phyloP scores from a whole-genome alignment of 2,797 vertebrate species.

The Heliangelus exortis region DNA sequence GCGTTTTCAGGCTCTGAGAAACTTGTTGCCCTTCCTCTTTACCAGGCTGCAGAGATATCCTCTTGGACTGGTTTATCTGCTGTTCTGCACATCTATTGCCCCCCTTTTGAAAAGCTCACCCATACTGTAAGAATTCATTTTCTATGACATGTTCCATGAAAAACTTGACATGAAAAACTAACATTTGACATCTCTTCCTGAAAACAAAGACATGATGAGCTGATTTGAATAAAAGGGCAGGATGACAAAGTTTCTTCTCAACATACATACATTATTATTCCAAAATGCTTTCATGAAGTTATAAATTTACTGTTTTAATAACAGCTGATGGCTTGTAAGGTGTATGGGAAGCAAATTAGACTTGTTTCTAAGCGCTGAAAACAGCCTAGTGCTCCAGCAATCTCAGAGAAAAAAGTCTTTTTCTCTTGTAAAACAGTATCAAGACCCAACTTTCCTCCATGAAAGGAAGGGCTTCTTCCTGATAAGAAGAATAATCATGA shows the following conservation, averaged over 20 bases:
- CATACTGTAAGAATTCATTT: background rate
- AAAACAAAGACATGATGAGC: background rate
- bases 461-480: no score
- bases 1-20: slow-evolving; percentile 29
- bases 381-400: background rate
- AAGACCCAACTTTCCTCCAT: background rate
- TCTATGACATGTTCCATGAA: background rate
- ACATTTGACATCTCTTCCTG: background rate
- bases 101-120: slow-evolving; percentile 21
- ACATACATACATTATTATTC: background rate
- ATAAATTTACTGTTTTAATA: background rate
- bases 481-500: background rate
- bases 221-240: background rate
- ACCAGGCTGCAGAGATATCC: slow-evolving; percentile 34
- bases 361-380: background rate
- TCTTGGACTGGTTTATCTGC: slow-evolving; percentile 8
- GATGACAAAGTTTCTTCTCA: background rate
- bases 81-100: slow-evolving; percentile 21
- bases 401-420: background rate
- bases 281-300: background rate
- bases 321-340: background rate
- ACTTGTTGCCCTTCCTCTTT: slow-evolving; percentile 12
- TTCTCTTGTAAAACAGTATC: background rate
- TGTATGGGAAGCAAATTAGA: background rate
- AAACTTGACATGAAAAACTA: background rate